Conservation (phyloP, 2,113 vertebrate genomes). For the Mastomys coucha region DNA sequence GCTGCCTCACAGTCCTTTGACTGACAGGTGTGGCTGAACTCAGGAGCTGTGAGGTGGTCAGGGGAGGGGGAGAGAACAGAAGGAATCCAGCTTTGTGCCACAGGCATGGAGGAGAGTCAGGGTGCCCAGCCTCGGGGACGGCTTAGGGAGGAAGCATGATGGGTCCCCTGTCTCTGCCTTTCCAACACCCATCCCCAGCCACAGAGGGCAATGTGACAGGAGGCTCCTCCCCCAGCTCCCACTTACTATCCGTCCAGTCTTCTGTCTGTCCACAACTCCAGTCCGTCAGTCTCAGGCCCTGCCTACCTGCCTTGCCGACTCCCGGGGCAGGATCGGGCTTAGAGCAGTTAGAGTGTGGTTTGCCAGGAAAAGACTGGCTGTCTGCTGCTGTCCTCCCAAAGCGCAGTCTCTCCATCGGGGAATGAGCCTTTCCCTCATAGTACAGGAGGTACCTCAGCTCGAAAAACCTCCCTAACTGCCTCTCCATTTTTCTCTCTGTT, state of each 20-base stretch:
- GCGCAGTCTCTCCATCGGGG: background rate
- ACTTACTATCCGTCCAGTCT: no score
- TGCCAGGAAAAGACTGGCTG: background rate
- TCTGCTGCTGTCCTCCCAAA: accelerated
- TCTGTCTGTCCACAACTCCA: background rate
- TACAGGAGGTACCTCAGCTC: background rate
- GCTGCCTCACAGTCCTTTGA: background rate
- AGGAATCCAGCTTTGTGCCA: background rate
- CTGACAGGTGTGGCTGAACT: background rate
- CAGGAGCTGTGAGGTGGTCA: accelerated
- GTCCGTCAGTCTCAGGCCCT: background rate
- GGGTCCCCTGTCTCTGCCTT: no score
- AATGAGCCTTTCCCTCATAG: background rate
- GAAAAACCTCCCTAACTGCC: background rate
- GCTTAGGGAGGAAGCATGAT: background rate
- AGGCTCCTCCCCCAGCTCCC: background rate
- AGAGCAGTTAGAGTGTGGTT: background rate
- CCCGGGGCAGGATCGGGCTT: accelerated
- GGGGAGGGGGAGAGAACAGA: accelerated
- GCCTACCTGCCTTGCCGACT: background rate
- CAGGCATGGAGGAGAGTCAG: background rate
- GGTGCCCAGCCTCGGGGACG: background rate
- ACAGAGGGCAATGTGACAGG: accelerated
- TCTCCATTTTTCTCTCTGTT: background rate
- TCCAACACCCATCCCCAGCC: background rate